Conservation (phyloP, 2,113 vertebrate species). For the Phrynosoma platyrhinos region DNA sequence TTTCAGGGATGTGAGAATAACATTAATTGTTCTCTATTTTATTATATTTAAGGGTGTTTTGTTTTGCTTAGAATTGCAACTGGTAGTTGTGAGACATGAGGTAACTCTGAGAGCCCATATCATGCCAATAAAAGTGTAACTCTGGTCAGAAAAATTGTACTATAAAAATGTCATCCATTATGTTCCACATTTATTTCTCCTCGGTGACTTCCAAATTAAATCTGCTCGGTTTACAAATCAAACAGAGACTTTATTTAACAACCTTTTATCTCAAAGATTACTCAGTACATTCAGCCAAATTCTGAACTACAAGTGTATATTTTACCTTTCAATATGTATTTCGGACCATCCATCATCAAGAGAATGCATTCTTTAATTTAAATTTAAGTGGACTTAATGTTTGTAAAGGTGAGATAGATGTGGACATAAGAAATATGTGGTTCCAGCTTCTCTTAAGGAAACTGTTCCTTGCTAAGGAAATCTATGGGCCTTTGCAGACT, state of each 20-base stretch:
- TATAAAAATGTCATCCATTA: constrained; percentile 68
- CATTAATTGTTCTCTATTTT: constrained; percentile 58
- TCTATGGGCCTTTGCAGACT: too few species aligned
- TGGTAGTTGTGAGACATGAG: constrained; percentile 49
- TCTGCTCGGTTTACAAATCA: constrained; percentile 65
- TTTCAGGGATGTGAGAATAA: constrained; percentile 56
- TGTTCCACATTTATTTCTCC: constrained; percentile 65
- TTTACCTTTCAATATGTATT: constrained; percentile 44
- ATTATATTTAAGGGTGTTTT: constrained; percentile 50
- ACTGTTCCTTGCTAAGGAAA: neutral
- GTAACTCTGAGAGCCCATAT: constrained; percentile 54
- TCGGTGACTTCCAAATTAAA: constrained; percentile 67
- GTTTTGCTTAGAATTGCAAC: constrained; percentile 49
- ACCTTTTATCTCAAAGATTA: constrained; percentile 45
- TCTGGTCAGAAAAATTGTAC: constrained; percentile 64
- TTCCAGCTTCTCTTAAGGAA: neutral
- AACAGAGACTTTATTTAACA: constrained; percentile 49
- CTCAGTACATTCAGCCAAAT: constrained; percentile 26
- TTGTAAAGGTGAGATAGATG: constrained; percentile 28
- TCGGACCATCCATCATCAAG: constrained; percentile 39
- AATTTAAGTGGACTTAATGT: constrained; percentile 49
- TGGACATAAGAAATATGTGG: neutral
- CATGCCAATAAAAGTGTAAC: constrained; percentile 61
- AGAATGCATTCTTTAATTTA: constrained; percentile 51
- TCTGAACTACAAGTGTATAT: constrained; percentile 35